Conservation (phyloP, 2,797 vertebrate species). For the Intellagama lesueurii region DNA sequence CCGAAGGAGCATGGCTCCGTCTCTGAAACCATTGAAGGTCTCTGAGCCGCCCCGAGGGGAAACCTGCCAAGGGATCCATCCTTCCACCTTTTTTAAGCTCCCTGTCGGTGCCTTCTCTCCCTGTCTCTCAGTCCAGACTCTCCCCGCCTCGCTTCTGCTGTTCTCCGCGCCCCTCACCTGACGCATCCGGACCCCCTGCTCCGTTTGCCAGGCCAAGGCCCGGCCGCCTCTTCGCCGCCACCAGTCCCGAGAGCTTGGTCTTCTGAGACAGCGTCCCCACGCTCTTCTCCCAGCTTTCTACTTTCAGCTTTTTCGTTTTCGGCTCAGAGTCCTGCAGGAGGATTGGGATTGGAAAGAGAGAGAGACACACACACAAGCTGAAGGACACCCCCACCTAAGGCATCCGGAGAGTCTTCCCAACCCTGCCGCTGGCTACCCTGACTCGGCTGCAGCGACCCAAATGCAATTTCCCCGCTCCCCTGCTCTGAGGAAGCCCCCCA, state of each 20-base stretch:
- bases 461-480: too few species aligned
- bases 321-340: constrained; percentile 59
- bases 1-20: too few species aligned
- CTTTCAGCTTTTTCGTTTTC: constrained; percentile 80
- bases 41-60: too few species aligned
- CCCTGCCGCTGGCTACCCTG: too few species aligned
- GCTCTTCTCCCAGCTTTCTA: constrained; percentile 87
- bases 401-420: neutral
- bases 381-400: too few species aligned
- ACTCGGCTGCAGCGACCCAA: too few species aligned
- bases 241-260: constrained; percentile 79
- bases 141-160: neutral
- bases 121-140: too few species aligned
- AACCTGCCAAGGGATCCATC: too few species aligned
- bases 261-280: constrained; percentile 79
- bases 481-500: too few species aligned
- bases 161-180: constrained; percentile 20
- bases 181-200: rapidly evolving
- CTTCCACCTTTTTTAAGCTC: too few species aligned
- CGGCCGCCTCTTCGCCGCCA: constrained; percentile 81
- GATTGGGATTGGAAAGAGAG: neutral
- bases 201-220: rapidly evolving
- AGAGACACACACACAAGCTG: neutral
- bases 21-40: too few species aligned
- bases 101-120: too few species aligned